Base-by-base conservation (phyloP, 1,140 invertebrate genomes). In the Ephestia elutella region DNA sequence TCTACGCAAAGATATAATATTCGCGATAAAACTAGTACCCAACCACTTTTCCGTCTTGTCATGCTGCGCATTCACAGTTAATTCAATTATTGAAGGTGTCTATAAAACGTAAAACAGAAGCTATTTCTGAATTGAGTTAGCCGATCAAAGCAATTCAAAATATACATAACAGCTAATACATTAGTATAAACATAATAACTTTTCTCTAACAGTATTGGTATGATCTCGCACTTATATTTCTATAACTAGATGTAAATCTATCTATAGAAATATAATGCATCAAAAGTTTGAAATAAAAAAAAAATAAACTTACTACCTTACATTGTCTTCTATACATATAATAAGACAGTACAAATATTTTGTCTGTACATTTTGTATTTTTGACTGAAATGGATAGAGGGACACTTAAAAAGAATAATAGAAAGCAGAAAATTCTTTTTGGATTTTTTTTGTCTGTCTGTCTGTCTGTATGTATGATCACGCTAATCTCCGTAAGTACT, bases 31-130 rank as follows among this genome's bases (percentile, higher is more conserved):
- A 35, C 63, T 67, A 59, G 65, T 58, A 64, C 50, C 49, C 56
- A 64, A 53, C 49, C 57, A 73, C 70, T 69, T 71, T 73, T 73
- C 62, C 59, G 56, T 72, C 68, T 63, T 70, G 66, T 67, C 64
- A 62, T 63, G 44, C 62, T 51, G 56, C 28, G 65, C 68, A 64
- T 69, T 62, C 57, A 62, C 51, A 58, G 38, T 56, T 70, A 70
- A 68, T 70, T 71, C 57, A 71, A 70, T 71, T 62, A 71, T 63
- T 64, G 56, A 59, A 44, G 51, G 62, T 21, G 38, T 32, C 55
- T 50, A 56, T 71, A 60, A 63, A 68, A 71, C 60, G 62, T 62
- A 59, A 70, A 68, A 56, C 30, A 60, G 50, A 48, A 62, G 48
- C 56, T 38, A 50, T 58, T 35, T 51, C 49, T 35, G 38, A 57